Evolutionary conservation across 2,113 vertebrate species (phyloP).

Genomic region (Centropus bengalensis): DNA sequence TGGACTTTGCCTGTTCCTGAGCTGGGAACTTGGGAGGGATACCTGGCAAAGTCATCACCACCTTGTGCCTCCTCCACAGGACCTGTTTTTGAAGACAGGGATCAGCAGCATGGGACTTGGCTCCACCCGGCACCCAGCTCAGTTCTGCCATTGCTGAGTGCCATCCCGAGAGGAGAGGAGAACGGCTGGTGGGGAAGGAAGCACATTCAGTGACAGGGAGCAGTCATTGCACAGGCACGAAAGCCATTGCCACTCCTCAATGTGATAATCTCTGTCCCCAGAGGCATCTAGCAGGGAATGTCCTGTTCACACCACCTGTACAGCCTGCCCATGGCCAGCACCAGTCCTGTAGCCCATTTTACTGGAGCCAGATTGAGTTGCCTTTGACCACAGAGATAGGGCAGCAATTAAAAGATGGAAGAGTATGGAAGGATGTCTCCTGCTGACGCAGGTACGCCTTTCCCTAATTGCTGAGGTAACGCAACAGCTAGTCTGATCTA

Average conservation of each 20-base stretch:
- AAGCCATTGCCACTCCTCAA: neutral
- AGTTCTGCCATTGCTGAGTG: neutral
- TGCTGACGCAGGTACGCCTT: fast-evolving
- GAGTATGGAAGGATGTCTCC: neutral
- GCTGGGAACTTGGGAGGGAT: neutral
- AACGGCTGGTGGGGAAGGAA: neutral
- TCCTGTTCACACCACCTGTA: fast-evolving
- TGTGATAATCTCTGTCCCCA: neutral
- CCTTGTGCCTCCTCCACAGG: neutral
- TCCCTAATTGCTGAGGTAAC: neutral
- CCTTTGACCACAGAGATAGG: neutral
- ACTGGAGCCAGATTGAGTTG: neutral
- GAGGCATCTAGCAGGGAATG: neutral
- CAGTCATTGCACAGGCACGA: neutral
- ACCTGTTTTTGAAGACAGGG: neutral
- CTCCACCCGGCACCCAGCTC: neutral
- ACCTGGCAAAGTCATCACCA: neutral
- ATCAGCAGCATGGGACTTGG: neutral
- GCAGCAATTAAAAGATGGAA: neutral
- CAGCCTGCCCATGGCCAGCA: neutral
- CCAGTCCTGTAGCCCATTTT: neutral
- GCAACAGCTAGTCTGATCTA: neutral
- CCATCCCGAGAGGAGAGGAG: neutral
- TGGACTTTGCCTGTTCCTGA: neutral
- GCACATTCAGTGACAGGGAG: fast-evolving